A percentile compares a stretch with the other conserved stretches of the same genome.
Evolutionary conservation across 2,888 invertebrate species (phyloP).

Genomic region (Hypena proboscidalis): DNA sequence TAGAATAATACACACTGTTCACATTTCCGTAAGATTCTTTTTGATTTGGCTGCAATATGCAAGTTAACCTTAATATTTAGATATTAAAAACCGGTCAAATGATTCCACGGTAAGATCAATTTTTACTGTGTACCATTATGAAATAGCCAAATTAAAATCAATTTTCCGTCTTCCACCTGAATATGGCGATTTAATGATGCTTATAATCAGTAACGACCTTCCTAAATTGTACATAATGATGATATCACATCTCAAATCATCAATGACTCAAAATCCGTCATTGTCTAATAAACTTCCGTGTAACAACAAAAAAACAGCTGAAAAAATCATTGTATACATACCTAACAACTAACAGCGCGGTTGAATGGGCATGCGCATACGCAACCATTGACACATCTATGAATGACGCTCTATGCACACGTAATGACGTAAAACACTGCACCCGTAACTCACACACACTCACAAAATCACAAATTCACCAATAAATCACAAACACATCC

Average conservation of each 20-base stretch:
- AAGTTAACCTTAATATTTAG: too few species aligned
- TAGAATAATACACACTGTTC: too few species aligned
- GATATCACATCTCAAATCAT: conserved; percentile 21
- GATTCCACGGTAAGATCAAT: too few species aligned
- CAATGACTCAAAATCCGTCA: conserved; percentile 26
- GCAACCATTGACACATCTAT: conserved; percentile 79
- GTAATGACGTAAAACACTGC: conserved; percentile 36
- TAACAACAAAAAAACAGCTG: conserved; percentile 50
- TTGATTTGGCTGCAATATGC: too few species aligned
- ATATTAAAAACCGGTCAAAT: too few species aligned
- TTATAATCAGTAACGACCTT: background rate
- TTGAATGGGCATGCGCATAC: conserved; percentile 70
- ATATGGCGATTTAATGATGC: background rate
- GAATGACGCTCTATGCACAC: conserved; percentile 57
- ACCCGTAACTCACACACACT: conserved; percentile 34
- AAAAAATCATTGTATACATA: conserved; percentile 55
- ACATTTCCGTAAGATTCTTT: too few species aligned
- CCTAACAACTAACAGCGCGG: conserved; percentile 70
- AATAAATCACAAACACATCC: conserved; percentile 4
- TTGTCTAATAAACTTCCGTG: conserved; percentile 28
- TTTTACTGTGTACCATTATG: too few species aligned
- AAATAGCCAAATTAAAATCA: too few species aligned
- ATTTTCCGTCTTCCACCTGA: background rate
- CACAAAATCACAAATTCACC: conserved; percentile 2
- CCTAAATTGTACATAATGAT: conserved; percentile 3